phyloP scores from a whole-genome alignment of 1,140 invertebrate genomes.

The Eufriesea mexicana region DNA sequence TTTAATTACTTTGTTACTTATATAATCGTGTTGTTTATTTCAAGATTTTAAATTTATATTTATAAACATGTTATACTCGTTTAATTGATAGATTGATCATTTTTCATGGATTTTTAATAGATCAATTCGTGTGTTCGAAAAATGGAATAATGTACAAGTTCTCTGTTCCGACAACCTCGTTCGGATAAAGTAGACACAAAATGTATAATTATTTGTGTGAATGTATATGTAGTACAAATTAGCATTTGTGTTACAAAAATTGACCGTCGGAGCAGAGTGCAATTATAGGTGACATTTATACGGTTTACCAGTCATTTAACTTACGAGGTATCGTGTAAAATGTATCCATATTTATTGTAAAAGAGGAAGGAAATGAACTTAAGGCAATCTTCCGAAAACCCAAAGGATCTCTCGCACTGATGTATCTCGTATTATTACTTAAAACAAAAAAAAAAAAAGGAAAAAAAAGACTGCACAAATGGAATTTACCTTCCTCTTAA shows the following conservation, averaged over 20 bases:
- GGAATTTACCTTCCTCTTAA: conserved; percentile 49
- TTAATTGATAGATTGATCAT: conserved; percentile 12
- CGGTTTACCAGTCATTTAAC: conserved; percentile 43
- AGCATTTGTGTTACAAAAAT: not conserved
- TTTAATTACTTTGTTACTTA: conserved; percentile 44
- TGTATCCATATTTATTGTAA: conserved; percentile 42
- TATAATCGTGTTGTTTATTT: conserved; percentile 52
- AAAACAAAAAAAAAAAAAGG: conserved; percentile 11
- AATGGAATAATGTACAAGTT: not conserved
- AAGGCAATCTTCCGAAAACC: conserved; percentile 4
- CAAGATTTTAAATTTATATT: conserved; percentile 51
- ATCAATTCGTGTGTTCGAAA: not conserved
- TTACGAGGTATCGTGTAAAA: conserved; percentile 27
- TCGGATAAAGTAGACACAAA: conserved; percentile 15
- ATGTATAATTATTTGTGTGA: not conserved
- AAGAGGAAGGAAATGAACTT: conserved; percentile 41
- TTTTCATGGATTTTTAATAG: conserved; percentile 4
- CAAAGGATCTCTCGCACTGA: conserved; percentile 44
- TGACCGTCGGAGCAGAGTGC: not conserved
- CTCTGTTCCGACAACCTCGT: not conserved
- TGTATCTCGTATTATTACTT: conserved; percentile 39
- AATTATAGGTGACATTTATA: conserved; percentile 55
- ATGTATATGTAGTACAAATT: not conserved
- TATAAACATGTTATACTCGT: conserved; percentile 35
- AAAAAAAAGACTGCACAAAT: conserved; percentile 40